Conservation (phyloP, 2,797 vertebrate genomes). For the Limosa lapponica region DNA sequence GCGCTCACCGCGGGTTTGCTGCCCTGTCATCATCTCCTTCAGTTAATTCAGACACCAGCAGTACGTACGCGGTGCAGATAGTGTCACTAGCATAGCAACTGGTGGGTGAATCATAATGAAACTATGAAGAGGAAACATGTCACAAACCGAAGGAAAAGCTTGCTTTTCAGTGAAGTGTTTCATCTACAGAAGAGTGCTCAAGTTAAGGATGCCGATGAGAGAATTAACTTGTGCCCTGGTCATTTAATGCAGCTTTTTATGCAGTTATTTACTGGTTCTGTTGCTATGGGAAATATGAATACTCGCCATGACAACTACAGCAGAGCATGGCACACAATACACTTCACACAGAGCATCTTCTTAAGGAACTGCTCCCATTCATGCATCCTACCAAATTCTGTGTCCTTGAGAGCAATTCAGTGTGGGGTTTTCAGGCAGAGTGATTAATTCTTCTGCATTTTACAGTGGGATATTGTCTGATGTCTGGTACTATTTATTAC, state of each 20-base stretch:
- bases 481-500: background rate
- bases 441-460: background rate
- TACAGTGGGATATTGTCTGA: background rate
- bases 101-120: slow-evolving; percentile 25
- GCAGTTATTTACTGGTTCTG: slow-evolving; percentile 39
- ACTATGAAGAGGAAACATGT: slow-evolving; percentile 28
- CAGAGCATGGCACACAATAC: background rate
- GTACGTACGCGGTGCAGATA: background rate
- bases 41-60: background rate
- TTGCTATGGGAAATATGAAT: slow-evolving; percentile 68
- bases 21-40: slow-evolving; percentile 4
- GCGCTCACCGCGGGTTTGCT: background rate
- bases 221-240: slow-evolving; percentile 19
- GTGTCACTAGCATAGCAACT: background rate
- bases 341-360: slow-evolving; percentile 23
- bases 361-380: background rate
- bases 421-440: background rate
- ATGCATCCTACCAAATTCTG: background rate
- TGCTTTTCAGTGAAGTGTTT: slow-evolving; percentile 19
- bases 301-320: slow-evolving; percentile 67
- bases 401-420: background rate
- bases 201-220: background rate
- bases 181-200: background rate
- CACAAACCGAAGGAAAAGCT: background rate
- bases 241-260: slow-evolving; percentile 13